phyloP scores from a whole-genome alignment of 1,140 invertebrate genomes.

The Agrilus planipennis region DNA sequence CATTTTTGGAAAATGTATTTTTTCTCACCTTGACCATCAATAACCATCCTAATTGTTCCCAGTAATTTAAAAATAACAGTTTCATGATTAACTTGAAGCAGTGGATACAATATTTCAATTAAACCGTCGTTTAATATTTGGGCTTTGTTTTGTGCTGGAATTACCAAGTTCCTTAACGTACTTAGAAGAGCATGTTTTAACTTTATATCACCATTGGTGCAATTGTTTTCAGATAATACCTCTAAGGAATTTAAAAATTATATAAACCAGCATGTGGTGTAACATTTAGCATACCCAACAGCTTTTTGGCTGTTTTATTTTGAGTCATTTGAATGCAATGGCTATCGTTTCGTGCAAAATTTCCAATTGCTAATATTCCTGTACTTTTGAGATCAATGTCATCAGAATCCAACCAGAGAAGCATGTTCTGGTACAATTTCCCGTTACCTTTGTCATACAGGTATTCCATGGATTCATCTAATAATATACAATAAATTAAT shows the following conservation, averaged over 20 bases:
- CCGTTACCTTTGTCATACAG: constrained; percentile 61
- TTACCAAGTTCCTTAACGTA: constrained; percentile 70
- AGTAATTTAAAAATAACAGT: constrained; percentile 78
- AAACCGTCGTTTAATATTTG: constrained; percentile 59
- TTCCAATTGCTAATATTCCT: constrained; percentile 73
- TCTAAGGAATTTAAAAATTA: constrained; percentile 12
- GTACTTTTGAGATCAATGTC: constrained; percentile 67
- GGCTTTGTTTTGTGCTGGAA: constrained; percentile 65
- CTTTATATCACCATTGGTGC: constrained; percentile 44
- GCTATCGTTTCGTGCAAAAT: constrained; percentile 76
- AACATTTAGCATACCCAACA: constrained; percentile 40
- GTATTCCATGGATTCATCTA: constrained; percentile 78
- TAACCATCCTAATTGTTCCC: constrained; percentile 73
- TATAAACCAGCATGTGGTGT: neutral
- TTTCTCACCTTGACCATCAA: constrained; percentile 57
- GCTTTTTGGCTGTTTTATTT: constrained; percentile 60
- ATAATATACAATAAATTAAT: constrained; percentile 10
- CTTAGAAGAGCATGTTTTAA: constrained; percentile 74
- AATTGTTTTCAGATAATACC: constrained; percentile 22
- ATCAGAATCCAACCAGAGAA: constrained; percentile 62
- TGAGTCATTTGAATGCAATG: constrained; percentile 75
- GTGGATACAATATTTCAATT: constrained; percentile 57
- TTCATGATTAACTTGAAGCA: constrained; percentile 59
- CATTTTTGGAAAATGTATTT: neutral
- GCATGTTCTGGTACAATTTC: constrained; percentile 54